phyloP scores from a whole-genome alignment of 2,113 vertebrate species.

The Phoenicopterus ruber region DNA sequence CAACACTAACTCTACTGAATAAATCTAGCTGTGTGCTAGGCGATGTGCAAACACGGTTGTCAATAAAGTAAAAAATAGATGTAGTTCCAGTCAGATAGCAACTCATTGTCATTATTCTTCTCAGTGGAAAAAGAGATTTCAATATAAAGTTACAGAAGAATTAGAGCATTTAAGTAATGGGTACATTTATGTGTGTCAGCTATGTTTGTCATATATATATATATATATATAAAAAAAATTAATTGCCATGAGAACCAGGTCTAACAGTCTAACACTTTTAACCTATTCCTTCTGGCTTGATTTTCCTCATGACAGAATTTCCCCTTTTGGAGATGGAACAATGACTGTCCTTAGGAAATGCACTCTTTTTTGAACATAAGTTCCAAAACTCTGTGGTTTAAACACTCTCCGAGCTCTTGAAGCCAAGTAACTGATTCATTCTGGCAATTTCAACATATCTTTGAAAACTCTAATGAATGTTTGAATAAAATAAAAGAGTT shows the following conservation, averaged over 20 bases:
- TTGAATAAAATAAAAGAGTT: background rate
- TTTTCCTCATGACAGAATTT: background rate
- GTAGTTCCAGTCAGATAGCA: background rate
- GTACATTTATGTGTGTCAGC: background rate
- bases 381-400: background rate
- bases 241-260: background rate
- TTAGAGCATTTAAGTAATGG: background rate
- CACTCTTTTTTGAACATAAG: background rate
- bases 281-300: background rate
- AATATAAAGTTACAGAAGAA: background rate
- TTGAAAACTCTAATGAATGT: background rate
- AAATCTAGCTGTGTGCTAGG: background rate
- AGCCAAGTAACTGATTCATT: background rate
- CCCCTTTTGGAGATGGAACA: background rate
- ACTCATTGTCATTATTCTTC: background rate
- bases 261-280: background rate
- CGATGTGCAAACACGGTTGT: background rate
- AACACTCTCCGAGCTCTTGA: background rate
- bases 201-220: background rate
- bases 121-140: background rate
- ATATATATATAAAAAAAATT: background rate
- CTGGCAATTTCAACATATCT: background rate
- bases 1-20: background rate
- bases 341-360: background rate
- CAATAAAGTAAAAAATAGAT: background rate